Conservation (phyloP, 30 jellyfish, hydroid and myxozoan genomes). For the Pseudorhiza aurosa region DNA sequence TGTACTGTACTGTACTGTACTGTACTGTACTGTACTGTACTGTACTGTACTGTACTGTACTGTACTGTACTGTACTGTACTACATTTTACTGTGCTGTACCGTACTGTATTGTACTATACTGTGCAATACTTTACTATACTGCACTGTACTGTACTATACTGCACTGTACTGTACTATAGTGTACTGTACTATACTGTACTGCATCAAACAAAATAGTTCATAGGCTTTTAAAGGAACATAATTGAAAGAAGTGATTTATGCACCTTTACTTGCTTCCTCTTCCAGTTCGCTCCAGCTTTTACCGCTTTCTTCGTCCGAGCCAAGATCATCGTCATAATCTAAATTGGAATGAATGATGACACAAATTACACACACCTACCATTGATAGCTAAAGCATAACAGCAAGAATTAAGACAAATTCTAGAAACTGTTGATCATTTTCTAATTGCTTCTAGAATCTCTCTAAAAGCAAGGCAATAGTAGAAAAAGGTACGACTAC, state of each 20-base stretch:
- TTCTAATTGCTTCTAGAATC: too few species aligned
- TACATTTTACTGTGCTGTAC: too few species aligned
- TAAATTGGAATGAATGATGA: background rate
- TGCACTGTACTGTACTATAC: constrained; percentile 29
- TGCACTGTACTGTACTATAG: too few species aligned
- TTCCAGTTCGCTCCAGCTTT: constrained; percentile 99
- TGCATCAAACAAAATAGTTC: too few species aligned
- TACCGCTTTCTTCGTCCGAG: constrained; percentile 94
- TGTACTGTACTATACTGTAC: too few species aligned
- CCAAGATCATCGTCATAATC: constrained; percentile 94
- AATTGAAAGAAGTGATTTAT: constrained; percentile 3
- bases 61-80: constrained; percentile 41
- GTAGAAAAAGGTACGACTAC: background rate
- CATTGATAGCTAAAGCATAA: too few species aligned
- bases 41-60: constrained; percentile 41
- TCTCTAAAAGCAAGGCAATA: background rate
- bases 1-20: constrained; percentile 29
- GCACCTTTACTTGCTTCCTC: constrained; percentile 97
- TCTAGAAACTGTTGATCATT: too few species aligned
- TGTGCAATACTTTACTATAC: constrained; percentile 15
- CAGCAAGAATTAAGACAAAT: too few species aligned
- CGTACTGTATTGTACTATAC: too few species aligned
- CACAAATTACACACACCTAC: too few species aligned
- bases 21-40: constrained; percentile 32
- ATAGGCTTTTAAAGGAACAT: too few species aligned